Base-by-base conservation (phyloP, 2,113 vertebrate species). In the Peromyscus maniculatus region DNA sequence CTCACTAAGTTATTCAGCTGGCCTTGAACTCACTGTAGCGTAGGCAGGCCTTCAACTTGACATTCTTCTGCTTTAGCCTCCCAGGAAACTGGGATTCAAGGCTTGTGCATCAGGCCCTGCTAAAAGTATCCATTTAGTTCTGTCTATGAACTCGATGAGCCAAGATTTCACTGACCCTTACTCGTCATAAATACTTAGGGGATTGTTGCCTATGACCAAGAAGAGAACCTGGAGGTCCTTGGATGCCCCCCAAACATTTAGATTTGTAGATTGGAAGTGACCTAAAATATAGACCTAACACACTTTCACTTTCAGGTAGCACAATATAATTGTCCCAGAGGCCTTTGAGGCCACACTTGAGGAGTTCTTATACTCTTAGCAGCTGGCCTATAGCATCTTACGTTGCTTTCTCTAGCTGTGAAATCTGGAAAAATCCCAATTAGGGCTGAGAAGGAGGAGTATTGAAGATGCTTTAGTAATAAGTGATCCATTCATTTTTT, bases 401-500 rank as follows among this genome's bases (percentile, higher is more conserved):
- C 57, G 5, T 21, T 64, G 67, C 77, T 94, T 96, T 95, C 46
- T 39, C 67, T 75, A 52, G 19, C 21, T 87, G 15, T 59, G 13
- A 97, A 97, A 94, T 13, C 82, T 92, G 67, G 49, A 95, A 96
- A 96, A 96, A 90, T 62, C 97, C 95, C n/a, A 67, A 72, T 94
- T 97, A 89, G 93, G 96, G 84, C 59, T 96, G 86, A 98, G 96
- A 91, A 90, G 97, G 97, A 97, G 95, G 93, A 97, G 94, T 97
- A 96, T 95, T 97, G 97, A 89, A 97, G 96, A 98, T 95, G 19
- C 10, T 52, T 69, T 92, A 98, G 97, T 97, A 91, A 89, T 96
- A 92, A 97, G 95, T 72, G 97, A 97, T 84, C 95, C 97, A 82
- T 97, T 98, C 95, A 95, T 98, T 96, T 97, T 97, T 95, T 74